A percentile compares a stretch with the other conserved stretches of the same genome.
Conservation (phyloP, 2,797 vertebrate genomes). For the Sitta carolinensis region DNA sequence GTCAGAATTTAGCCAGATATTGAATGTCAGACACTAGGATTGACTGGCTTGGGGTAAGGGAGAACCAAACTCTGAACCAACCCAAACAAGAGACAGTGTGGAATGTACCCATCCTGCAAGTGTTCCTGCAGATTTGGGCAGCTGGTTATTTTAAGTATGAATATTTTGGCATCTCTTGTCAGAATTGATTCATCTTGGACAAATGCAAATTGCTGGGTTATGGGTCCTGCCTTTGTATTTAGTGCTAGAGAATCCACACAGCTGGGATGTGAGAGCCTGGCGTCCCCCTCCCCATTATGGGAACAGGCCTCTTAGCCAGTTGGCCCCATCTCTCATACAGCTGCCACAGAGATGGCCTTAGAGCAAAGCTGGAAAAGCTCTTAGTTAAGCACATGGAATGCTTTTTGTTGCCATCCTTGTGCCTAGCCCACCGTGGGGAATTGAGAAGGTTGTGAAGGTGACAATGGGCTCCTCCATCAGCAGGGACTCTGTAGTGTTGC, state of each 20-base stretch:
- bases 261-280: not conserved
- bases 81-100: not conserved
- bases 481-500: not conserved
- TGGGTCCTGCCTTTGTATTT: not conserved
- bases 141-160: not conserved
- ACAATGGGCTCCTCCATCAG: not conserved
- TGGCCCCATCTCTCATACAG: not conserved
- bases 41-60: not conserved
- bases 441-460: not conserved
- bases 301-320: not conserved
- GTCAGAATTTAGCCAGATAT: not conserved
- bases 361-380: not conserved
- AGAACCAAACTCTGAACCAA: not conserved
- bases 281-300: not conserved
- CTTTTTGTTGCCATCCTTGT: not conserved
- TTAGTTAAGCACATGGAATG: not conserved
- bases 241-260: not conserved
- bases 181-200: not conserved
- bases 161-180: not conserved
- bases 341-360: not conserved
- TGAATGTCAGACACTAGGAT: not conserved
- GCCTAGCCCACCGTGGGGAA: not conserved
- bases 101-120: rapidly evolving
- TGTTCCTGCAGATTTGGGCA: not conserved
- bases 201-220: not conserved